A percentile compares a stretch with the other conserved stretches of the same genome.
Evolutionary conservation across 2,888 invertebrate species (phyloP).

Genomic region (Aporophyla lueneburgensis): DNA sequence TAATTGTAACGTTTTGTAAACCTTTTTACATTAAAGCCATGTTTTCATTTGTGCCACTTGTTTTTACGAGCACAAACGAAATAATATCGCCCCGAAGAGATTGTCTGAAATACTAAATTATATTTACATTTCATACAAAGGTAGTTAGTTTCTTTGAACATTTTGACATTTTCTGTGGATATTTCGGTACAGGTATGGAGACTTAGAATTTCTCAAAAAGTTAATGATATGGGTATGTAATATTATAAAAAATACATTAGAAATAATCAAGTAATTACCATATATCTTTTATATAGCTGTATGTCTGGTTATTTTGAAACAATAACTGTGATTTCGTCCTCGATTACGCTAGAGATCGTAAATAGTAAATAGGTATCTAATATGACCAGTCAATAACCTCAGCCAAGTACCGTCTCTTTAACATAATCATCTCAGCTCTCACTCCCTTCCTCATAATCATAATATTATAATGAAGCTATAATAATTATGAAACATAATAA

Average conservation of each 20-base stretch:
- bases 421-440: background rate
- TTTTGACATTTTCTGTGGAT: background rate
- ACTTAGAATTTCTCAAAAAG: background rate
- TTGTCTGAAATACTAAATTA: slow-evolving; percentile 29
- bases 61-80: slow-evolving; percentile 34
- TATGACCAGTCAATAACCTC: background rate
- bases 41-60: slow-evolving; percentile 25
- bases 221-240: background rate
- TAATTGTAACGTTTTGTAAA: background rate
- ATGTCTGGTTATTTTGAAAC: background rate
- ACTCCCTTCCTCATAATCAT: slow-evolving; percentile 1
- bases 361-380: background rate
- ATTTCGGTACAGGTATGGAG: background rate
- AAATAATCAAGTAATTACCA: background rate
- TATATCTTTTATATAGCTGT: background rate
- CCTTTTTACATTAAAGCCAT: background rate
- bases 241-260: background rate
- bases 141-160: slow-evolving; percentile 17
- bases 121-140: slow-evolving; percentile 15
- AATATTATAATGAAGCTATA: slow-evolving; percentile 25
- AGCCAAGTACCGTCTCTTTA: background rate
- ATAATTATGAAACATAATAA: slow-evolving; percentile 28
- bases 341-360: background rate
- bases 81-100: slow-evolving; percentile 33
- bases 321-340: too few relatives aligned